A percentile compares a stretch with the other conserved stretches of the same genome.
These are phyloP conservation scores for Lasiurus borealis DNA, from an alignment of 2,113 vertebrate species.

Conservation along the genomic window DNA sequence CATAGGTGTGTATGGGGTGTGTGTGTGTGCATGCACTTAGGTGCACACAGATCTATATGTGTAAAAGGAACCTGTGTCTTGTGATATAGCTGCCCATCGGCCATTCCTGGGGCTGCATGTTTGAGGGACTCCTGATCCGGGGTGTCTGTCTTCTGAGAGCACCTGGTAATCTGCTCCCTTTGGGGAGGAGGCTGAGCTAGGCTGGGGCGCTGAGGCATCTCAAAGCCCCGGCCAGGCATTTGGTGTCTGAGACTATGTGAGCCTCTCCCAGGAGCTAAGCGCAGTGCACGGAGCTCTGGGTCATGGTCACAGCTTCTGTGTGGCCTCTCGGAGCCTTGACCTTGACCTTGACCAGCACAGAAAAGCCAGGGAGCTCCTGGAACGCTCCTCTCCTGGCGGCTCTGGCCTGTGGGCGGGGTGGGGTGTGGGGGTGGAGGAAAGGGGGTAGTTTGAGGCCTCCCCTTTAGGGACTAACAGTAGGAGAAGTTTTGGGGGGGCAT, in stretches of 20 bases:
- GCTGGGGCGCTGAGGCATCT: not conserved
- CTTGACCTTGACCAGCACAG: not conserved
- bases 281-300: not conserved
- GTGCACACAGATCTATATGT: accelerated
- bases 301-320: accelerated
- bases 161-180: not conserved
- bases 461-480: accelerated
- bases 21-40: accelerated
- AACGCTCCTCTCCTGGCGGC: not conserved
- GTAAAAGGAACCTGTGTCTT: not conserved
- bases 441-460: not conserved
- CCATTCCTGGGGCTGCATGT: not conserved
- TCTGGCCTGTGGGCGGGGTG: not conserved
- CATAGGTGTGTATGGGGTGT: not conserved
- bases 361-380: not conserved
- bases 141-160: not conserved
- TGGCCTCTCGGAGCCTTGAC: not conserved
- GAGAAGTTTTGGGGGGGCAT: not conserved
- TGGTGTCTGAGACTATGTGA: not conserved
- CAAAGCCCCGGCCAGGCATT: not conserved
- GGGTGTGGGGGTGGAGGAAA: not conserved
- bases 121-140: not conserved
- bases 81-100: not conserved
- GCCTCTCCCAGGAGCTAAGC: not conserved
- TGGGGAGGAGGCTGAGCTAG: not conserved